Evolutionary conservation across 2,797 vertebrate species (phyloP), one percentile per base, ranked within the genome.

Genomic region (Myotis pilosus): DNA sequence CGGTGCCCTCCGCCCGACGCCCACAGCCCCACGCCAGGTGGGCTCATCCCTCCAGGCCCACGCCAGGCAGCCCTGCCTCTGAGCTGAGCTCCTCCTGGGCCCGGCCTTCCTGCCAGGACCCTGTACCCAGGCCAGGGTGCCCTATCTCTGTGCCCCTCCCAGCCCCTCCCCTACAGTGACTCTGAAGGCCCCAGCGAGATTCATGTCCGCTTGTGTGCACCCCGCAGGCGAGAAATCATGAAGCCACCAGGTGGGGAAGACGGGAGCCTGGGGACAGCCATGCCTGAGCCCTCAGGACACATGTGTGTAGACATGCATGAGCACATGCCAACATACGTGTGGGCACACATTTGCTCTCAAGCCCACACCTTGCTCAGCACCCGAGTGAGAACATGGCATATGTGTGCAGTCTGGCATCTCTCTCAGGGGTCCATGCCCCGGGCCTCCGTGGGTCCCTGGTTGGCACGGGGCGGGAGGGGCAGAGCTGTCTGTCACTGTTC

Each of bases 21-120:
- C 99, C 98, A 98, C 99, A 98, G 99, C 95, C 97, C 97, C 99
- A 96, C 99, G 98, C 97, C 99, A 99, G 99, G 99, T 99, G 99
- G 99, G 96, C 98, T 97, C 97, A 97, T 96, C 98, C 98, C 97
- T 78, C 97, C 91, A 71, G 97, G 98, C 96, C 97, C 38, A 57
- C 95, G 91, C 95, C 93, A 94, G 91, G 88, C 93, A 89, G 89
- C 20, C n/a, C 30, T 51, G 93, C 94, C 96, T 93, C 47, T 23
- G 91, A 55, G 25, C 92, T 41, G 83, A 87, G 53, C 82, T 94
- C 89, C 36, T 36, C 84, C 81, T 33, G 57, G 91, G 89, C 89
- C 92, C 55, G 94, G 88, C 92, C 83, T 84, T 60, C 87, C 83
- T 53, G 69, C 87, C 85, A 68, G 75, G 86, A 82, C 5, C 69